Evolutionary conservation across 2,113 vertebrate genomes (phyloP).

Genomic region (Protobothrops mucrosquamatus): DNA sequence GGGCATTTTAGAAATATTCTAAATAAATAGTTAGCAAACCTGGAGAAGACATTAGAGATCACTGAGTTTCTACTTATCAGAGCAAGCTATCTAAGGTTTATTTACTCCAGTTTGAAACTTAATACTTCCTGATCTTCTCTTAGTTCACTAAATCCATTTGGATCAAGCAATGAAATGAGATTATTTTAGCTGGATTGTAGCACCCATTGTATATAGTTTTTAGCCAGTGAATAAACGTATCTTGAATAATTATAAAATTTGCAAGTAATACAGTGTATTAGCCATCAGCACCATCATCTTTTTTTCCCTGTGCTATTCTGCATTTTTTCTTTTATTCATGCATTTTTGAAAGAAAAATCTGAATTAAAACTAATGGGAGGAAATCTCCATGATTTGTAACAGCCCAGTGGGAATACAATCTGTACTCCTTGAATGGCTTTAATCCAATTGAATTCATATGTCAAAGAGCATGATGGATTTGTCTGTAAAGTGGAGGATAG

Average conservation of each 20-base stretch:
- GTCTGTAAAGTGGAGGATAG: constrained; percentile 21
- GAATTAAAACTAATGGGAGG: constrained; percentile 16
- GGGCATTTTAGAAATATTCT: not conserved
- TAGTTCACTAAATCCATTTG: not conserved
- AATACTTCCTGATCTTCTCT: not conserved
- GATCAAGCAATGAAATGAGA: not conserved
- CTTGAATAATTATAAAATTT: not conserved
- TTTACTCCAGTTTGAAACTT: not conserved
- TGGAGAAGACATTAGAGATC: not conserved
- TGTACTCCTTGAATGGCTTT: constrained; percentile 20
- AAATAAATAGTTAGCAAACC: not conserved
- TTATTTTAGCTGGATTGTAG: not conserved
- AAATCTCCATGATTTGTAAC: constrained; percentile 30
- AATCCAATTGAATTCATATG: constrained; percentile 36
- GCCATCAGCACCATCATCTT: not conserved
- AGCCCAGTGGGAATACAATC: constrained; percentile 29
- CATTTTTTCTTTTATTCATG: not conserved
- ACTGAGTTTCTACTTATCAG: not conserved
- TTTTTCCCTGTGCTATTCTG: not conserved
- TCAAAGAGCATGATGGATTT: constrained; percentile 30
- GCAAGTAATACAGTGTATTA: not conserved
- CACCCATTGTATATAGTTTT: not conserved
- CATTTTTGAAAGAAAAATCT: not conserved
- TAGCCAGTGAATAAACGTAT: not conserved
- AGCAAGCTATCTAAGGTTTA: not conserved